Conservation (phyloP, 2,797 vertebrate species). For the Ispidina picta region DNA sequence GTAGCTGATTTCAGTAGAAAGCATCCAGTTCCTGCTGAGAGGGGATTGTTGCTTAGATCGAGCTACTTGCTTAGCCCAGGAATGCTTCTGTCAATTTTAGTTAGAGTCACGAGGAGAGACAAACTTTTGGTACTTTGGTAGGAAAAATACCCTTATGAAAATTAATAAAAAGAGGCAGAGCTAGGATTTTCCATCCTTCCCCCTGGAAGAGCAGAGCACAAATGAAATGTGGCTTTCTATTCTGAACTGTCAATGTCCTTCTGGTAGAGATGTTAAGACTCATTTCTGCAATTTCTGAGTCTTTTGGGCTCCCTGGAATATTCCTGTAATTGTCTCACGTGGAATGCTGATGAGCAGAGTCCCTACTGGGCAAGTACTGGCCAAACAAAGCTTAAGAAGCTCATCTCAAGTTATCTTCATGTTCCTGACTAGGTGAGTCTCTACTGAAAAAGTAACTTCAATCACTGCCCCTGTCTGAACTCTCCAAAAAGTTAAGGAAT, state of each 20-base stretch:
- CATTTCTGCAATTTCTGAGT: not conserved
- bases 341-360: accelerated
- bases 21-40: not conserved
- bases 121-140: not conserved
- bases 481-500: not conserved
- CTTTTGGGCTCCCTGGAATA: not conserved
- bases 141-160: not conserved
- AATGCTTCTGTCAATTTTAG: not conserved
- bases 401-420: accelerated
- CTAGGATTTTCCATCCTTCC: not conserved
- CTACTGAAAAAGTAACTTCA: not conserved
- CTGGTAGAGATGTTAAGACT: not conserved
- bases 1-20: not conserved
- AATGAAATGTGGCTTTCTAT: not conserved
- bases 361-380: not conserved
- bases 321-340: accelerated
- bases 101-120: not conserved
- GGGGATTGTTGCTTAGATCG: not conserved
- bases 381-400: not conserved
- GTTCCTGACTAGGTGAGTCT: not conserved
- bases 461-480: not conserved
- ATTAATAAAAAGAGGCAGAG: too few relatives aligned
- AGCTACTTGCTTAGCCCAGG: not conserved
- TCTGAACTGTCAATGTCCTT: not conserved
- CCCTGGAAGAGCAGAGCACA: not conserved